Evolutionary conservation across 2,888 invertebrate genomes (phyloP).

Genomic region (Apodemia mormo): DNA sequence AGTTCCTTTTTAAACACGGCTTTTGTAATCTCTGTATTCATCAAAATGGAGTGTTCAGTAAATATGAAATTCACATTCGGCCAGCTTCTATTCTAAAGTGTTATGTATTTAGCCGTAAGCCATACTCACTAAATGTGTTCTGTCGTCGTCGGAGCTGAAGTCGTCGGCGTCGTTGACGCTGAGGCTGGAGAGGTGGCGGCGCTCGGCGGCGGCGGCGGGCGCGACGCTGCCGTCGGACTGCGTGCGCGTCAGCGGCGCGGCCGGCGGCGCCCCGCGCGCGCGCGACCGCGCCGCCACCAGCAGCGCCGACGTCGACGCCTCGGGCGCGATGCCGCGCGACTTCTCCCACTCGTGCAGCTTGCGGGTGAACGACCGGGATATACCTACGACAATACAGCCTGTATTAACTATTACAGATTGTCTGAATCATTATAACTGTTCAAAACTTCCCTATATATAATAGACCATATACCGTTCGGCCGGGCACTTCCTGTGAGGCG

Average conservation of each 20-base stretch:
- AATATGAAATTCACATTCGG: too few species aligned
- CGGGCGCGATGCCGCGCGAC: constrained; percentile 92
- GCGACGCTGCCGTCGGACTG: constrained; percentile 90
- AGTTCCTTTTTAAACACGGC: too few species aligned
- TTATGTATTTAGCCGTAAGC: too few species aligned
- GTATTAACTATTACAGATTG: too few species aligned
- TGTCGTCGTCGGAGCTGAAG: constrained; percentile 79
- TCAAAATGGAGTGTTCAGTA: too few species aligned
- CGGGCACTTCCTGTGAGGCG: too few species aligned
- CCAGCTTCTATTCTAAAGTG: too few species aligned
- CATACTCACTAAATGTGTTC: constrained; percentile 61
- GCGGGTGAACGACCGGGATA: constrained; percentile 93
- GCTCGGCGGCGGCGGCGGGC: constrained; percentile 79
- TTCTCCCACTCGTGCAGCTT: constrained; percentile 96
- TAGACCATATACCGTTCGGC: too few species aligned
- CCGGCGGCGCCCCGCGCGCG: constrained; percentile 50
- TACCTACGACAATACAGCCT: constrained; percentile 59
- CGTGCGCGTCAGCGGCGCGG: constrained; percentile 83
- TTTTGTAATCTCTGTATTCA: too few species aligned
- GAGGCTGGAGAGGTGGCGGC: constrained; percentile 86
- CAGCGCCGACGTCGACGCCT: constrained; percentile 91
- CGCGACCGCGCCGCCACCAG: constrained; percentile 74
- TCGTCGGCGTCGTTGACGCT: constrained; percentile 88
- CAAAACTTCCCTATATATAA: too few species aligned
- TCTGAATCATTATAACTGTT: too few species aligned